A percentile compares a stretch with the other conserved stretches of the same genome.
Conservation (phyloP, 2,888 invertebrate species). For the Cyclophora punctaria region DNA sequence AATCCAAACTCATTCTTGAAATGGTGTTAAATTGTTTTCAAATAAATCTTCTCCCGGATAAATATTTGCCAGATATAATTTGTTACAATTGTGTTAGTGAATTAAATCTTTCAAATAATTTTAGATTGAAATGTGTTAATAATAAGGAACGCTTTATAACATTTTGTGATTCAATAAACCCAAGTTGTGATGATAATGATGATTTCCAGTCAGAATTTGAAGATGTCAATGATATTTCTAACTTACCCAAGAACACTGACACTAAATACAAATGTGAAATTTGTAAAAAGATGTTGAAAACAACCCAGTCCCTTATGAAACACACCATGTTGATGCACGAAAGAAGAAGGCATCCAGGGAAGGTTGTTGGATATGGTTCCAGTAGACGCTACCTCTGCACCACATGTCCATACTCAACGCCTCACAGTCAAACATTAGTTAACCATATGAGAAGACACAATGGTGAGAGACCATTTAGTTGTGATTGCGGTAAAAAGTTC, state of each 20-base stretch:
- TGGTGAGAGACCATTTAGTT: slow-evolving; percentile 58
- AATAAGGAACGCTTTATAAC: slow-evolving; percentile 39
- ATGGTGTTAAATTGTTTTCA: slow-evolving; percentile 51
- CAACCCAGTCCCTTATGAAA: slow-evolving; percentile 41
- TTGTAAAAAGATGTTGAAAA: slow-evolving; percentile 49
- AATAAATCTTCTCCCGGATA: slow-evolving; percentile 33
- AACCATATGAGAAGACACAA: slow-evolving; percentile 64
- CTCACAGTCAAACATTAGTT: slow-evolving; percentile 62
- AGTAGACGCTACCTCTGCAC: slow-evolving; percentile 56
- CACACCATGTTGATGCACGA: slow-evolving; percentile 57
- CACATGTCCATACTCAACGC: slow-evolving; percentile 57
- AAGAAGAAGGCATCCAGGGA: slow-evolving; percentile 48
- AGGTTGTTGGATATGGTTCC: slow-evolving; percentile 53
- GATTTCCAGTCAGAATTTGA: slow-evolving; percentile 11
- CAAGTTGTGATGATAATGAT: slow-evolving; percentile 7
- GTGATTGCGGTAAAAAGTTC: slow-evolving; percentile 64
- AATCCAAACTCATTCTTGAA: slow-evolving; percentile 34
- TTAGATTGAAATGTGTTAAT: slow-evolving; percentile 47
- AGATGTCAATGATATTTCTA: slow-evolving; percentile 5
- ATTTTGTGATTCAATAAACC: slow-evolving; percentile 15
- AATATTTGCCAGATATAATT: slow-evolving; percentile 38
- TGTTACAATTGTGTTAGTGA: slow-evolving; percentile 45
- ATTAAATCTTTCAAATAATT: slow-evolving; percentile 39
- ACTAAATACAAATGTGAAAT: slow-evolving; percentile 31
- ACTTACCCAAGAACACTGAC: background rate